Base-by-base conservation (phyloP, 2,113 vertebrate genomes). In the Lepus timidus region DNA sequence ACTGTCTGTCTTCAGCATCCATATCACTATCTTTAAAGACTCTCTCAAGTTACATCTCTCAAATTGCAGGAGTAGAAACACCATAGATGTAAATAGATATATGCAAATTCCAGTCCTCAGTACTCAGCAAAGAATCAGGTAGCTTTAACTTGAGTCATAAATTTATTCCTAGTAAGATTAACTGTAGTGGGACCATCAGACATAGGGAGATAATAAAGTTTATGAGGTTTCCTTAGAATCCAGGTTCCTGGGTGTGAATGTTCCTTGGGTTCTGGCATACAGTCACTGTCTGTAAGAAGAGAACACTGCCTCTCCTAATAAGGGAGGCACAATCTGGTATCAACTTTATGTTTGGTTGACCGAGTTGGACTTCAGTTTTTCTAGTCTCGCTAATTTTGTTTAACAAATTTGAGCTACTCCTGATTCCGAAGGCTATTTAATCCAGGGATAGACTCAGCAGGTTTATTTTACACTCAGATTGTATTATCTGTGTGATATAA, bases 401-500 rank as follows among this genome's bases (percentile, higher is more conserved):
- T 88, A 23, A 58, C 23, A 74, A 2, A 19, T 92, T 84, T 71
- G 33, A 82, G 75, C 22, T 39, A 68, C 0, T 68, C 78, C 10
- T 19, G 71, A 20, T 31, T 58, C 10, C 23, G 25, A 22, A 88
- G 91, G 33, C 36, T 68, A 76, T 22, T 82, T 61, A 73, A 85
- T 65, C 51, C 23, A 84, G 6, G 5, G 79, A 82, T 55, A 78
- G 23, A 62, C 29, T 80, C 76, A 89, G 25, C 22, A 64, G 1
- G 23, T 74, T 61, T 73, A 75, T 29, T 29, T 83, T 85, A 9
- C 19, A 62, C 20, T 84, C 87, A 27, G 92, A 79, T 85, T 88
- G 5, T 70, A 70, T 27, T 90, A 79, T 82, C 51, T 94, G 6
- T 58, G 44, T 88, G 73, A 76, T 67, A 92, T 85, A 93, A 90